A percentile compares a stretch with the other conserved stretches of the same genome.
Evolutionary conservation across 2,888 invertebrate genomes (phyloP).

Genomic region (Parnassius mnemosyne): DNA sequence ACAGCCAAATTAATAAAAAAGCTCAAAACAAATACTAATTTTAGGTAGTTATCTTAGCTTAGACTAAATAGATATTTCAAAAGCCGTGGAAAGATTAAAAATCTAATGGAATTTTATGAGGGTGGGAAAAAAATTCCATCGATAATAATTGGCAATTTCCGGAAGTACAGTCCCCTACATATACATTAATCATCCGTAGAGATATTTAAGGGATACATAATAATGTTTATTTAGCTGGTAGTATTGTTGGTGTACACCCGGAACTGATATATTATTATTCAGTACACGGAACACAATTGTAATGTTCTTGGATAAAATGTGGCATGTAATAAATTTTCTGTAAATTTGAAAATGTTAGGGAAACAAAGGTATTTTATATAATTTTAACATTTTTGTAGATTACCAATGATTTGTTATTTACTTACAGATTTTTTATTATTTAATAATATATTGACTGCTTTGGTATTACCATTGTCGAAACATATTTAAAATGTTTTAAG

Average conservation of each 20-base stretch:
- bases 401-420: too few species aligned
- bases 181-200: conserved; percentile 45
- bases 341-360: too few species aligned
- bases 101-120: conserved; percentile 15
- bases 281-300: neutral
- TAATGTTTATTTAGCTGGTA: conserved; percentile 7
- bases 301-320: too few species aligned
- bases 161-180: conserved; percentile 40
- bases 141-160: conserved; percentile 69
- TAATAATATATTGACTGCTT: too few species aligned
- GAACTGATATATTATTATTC: neutral
- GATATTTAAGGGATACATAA: conserved; percentile 14
- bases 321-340: too few species aligned
- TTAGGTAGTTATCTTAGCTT: neutral
- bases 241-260: neutral
- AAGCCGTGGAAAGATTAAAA: conserved; percentile 15
- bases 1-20: too few species aligned
- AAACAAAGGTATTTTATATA: too few species aligned
- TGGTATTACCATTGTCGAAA: too few species aligned
- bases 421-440: too few species aligned
- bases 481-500: too few species aligned
- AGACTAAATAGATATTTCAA: conserved; percentile 15
- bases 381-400: too few species aligned
- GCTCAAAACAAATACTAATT: neutral
- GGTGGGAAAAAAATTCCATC: conserved; percentile 9